Evolutionary conservation across 2,797 vertebrate species (phyloP), one percentile per base, ranked within the genome.

Genomic region (Knipowitschia caucasica): DNA sequence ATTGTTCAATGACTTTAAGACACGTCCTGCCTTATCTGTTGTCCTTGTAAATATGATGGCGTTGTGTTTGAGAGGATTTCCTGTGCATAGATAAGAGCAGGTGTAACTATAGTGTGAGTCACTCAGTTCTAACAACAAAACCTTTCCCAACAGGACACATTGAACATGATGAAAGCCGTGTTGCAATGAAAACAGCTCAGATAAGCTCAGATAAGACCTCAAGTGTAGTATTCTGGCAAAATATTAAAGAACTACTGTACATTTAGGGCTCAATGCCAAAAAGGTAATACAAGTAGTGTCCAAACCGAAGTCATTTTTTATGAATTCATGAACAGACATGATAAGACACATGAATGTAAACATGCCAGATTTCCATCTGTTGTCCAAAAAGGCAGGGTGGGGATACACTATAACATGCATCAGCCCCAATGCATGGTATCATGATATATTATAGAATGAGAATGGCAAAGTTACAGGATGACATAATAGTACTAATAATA

Each of bases 71-170:
- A 15, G 2, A 49, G 50, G 7, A 57, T 52, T 71, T 71, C 70
- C 58, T 31, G 10, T 29, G 1, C 35, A 53, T 51, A 31, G 47
- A 54, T 18, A 42, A 57, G 9, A 49, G 31, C 7, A 7, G 2
- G 4, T 18, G n/a, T 38, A 64, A 20, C 50, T 34, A n/a, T n/a
- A n/a, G n/a, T 58, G 21, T 12, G 36, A 18, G 3, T 73, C 62
- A 64, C 30, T 69, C 52, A 64, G 5, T 1, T 1, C 26, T 36
- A 60, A 65, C 56, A 60, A 29, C 34, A 39, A 50, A 12, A 50
- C 56, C 8, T 0, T 30, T 43, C 14, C 2, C 31, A 7, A 26
- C 42, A 38, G 23, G 26, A 62, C 38, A 61, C 4, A 38, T 1
- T 1, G 33, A 40, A 30, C 29, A 26, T 21, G 11, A 53, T 43